phyloP scores from a whole-genome alignment of 1,140 invertebrate species.

The Rhopalosiphum padi region DNA sequence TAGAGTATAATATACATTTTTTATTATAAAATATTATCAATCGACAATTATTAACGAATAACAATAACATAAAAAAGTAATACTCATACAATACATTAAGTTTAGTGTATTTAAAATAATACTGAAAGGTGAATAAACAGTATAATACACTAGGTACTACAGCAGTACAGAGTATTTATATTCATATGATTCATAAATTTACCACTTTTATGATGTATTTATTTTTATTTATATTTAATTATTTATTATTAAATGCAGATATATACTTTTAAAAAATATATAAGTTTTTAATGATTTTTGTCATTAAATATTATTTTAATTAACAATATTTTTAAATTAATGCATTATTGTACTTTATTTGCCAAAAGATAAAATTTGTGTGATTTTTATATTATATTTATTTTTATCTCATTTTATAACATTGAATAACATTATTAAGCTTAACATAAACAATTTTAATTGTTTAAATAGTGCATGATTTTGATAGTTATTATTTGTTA shows the following conservation, averaged over 20 bases:
- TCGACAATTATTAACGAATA: background rate
- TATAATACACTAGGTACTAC: background rate
- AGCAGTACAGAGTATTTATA: background rate
- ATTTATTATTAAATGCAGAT: background rate
- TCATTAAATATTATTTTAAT: background rate
- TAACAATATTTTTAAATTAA: background rate
- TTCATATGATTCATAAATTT: background rate
- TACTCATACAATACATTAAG: background rate
- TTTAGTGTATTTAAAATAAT: background rate
- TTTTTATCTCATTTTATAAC: conserved; percentile 11
- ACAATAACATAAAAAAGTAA: conserved; percentile 11
- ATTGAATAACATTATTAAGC: conserved; percentile 17
- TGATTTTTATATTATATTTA: background rate
- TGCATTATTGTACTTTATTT: background rate
- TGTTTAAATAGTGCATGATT: background rate
- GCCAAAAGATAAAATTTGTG: background rate
- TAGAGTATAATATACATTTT: background rate
- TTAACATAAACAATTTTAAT: background rate
- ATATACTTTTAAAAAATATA: background rate
- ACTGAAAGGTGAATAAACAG: background rate
- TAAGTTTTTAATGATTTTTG: background rate
- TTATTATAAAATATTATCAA: background rate
- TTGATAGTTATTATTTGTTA: background rate
- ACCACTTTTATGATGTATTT: background rate
- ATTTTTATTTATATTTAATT: background rate